Evolutionary conservation across 2,888 invertebrate species (phyloP), one percentile per base, ranked within the genome.

Genomic region (Desoria tigrina): DNA sequence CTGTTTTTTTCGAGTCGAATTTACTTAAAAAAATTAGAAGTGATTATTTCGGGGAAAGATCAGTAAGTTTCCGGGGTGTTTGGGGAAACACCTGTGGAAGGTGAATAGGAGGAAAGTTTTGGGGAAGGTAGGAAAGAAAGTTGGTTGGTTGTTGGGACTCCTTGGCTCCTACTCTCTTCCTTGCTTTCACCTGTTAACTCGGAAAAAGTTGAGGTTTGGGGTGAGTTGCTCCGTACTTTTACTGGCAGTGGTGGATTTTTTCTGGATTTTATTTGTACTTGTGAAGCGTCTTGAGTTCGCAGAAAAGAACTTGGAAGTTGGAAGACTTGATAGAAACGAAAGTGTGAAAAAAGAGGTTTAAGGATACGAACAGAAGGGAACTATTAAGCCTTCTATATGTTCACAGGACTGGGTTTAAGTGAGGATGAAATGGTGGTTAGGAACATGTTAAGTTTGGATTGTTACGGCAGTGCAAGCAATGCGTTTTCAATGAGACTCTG

Each of bases 401-500:
- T 51, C 51, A 51, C 51, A 7, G 51, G 51, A 51, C 24, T 51
- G 23, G 51, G 51, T 24, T 21, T 51, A 14, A 51, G 24, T 66
- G 65, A 71, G 63, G 65, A 76, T 76, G 76, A 74, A 68, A 76
- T 76, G 76, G 74, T 76, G 70, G 74, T 74, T 59, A 73, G 71
- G 69, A 76, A 76, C 74, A 76, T 76, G 76, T 72, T 76, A 74
- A 76, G 76, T 72, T 73, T 76, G 68, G 76, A 76, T 69, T 76
- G 75, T 71, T 76, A 76, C 74, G 16, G 6, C 18, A 75, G 72
- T 74, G 73, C 73, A 51, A 73, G 69, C 54, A 76, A 76, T 74
- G 76, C 76, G 42, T 75, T 76, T 68, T 76, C 76, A 65, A 73
- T 76, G 72, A 72, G 76, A 72, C 72, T 76, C 42, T 76, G 76